Conservation (phyloP, 2,888 invertebrate genomes). For the Cabera pusaria region DNA sequence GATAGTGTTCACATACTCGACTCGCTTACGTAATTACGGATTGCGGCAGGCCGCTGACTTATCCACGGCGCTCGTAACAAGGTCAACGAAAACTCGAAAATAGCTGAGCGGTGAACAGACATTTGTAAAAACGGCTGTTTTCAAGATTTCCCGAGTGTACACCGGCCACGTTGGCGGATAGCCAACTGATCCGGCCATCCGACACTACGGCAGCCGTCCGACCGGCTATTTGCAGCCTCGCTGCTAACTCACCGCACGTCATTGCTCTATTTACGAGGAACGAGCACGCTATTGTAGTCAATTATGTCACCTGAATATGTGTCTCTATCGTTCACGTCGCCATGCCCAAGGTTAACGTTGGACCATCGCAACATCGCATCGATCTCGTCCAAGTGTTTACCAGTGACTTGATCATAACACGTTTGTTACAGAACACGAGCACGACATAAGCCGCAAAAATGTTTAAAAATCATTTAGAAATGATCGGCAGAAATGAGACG, state of each 20-base stretch:
- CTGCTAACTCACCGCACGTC: slow-evolving; percentile 70
- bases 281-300: slow-evolving; percentile 66
- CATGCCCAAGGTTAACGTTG: slow-evolving; percentile 56
- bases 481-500: slow-evolving; percentile 96
- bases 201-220: slow-evolving; percentile 66
- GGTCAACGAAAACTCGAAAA: slow-evolving; percentile 73
- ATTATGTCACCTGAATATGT: slow-evolving; percentile 71
- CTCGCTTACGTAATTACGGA: slow-evolving; percentile 56
- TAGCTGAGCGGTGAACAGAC: slow-evolving; percentile 69
- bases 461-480: slow-evolving; percentile 96
- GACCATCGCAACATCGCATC: slow-evolving; percentile 15
- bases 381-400: too few species aligned
- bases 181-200: slow-evolving; percentile 71
- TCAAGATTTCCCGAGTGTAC: slow-evolving; percentile 62
- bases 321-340: slow-evolving; percentile 43
- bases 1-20: too few species aligned
- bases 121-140: slow-evolving; percentile 76
- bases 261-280: slow-evolving; percentile 75
- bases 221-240: slow-evolving; percentile 71
- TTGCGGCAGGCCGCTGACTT: slow-evolving; percentile 67
- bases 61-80: slow-evolving; percentile 60
- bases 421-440: slow-evolving; percentile 89
- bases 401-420: too few species aligned
- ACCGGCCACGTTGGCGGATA: slow-evolving; percentile 56
- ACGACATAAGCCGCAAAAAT: slow-evolving; percentile 89